A percentile compares a stretch with the other conserved stretches of the same genome.
These are phyloP conservation scores for Clarias batrachus DNA, from an alignment of 2,113 vertebrate species.

Conservation along the genomic window DNA sequence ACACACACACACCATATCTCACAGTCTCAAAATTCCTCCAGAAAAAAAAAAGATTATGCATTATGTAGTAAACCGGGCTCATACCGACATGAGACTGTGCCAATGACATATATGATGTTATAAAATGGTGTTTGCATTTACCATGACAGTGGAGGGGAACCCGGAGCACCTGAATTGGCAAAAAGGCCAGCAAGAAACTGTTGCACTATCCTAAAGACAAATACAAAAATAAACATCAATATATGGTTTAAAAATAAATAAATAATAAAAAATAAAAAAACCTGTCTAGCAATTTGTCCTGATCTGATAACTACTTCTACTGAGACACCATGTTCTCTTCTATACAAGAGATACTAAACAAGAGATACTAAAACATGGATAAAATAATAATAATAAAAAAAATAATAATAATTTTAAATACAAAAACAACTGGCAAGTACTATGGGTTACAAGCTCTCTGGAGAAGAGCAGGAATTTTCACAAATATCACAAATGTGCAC, in stretches of 20 bases:
- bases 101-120: neutral
- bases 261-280: neutral
- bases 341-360: neutral
- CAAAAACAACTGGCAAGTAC: neutral
- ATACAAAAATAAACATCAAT: conserved; percentile 1
- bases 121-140: conserved; percentile 59
- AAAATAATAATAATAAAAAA: too few species aligned
- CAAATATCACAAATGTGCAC: neutral
- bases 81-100: neutral
- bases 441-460: neutral
- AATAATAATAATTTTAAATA: neutral
- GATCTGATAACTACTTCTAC: neutral
- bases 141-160: conserved; percentile 90
- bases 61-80: neutral
- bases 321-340: neutral
- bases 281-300: neutral
- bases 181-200: conserved; percentile 95
- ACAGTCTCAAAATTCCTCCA: neutral
- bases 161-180: conserved; percentile 86
- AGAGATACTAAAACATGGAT: neutral
- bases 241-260: neutral
- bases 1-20: conserved; percentile 6
- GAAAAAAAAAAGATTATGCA: neutral
- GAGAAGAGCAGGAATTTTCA: neutral
- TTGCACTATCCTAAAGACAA: conserved; percentile 83